Percentiles rank a stretch among this genome's conserved stretches.
Conservation (phyloP, 1,140 invertebrate genomes). For the Limonius californicus region DNA sequence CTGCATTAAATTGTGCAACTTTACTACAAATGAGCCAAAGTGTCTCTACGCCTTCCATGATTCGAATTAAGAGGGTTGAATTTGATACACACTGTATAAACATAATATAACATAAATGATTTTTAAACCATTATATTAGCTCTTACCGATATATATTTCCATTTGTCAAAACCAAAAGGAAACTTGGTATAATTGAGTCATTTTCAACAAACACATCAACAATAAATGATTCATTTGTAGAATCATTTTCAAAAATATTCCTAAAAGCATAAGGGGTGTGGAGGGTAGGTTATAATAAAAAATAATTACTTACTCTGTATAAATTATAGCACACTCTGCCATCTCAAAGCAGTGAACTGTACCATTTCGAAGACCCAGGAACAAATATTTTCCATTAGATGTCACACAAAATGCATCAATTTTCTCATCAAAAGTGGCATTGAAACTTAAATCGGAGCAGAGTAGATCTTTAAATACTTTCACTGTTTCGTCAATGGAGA, state of each 20-base stretch:
- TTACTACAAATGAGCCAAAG: too few species aligned
- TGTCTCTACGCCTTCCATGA: too few species aligned
- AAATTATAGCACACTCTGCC: not conserved
- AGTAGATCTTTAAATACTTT: constrained; percentile 25
- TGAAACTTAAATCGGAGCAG: constrained; percentile 23
- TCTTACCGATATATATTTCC: not conserved
- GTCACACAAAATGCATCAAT: constrained; percentile 18
- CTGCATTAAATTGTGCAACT: too few species aligned
- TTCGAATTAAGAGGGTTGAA: too few species aligned
- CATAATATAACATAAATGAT: too few species aligned
- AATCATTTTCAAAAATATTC: not conserved
- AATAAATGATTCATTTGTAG: not conserved
- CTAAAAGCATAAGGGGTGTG: not conserved
- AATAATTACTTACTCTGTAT: constrained; percentile 1
- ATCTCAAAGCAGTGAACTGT: constrained; percentile 16
- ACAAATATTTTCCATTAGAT: constrained; percentile 16
- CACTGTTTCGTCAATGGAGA: constrained; percentile 20
- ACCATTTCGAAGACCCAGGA: constrained; percentile 27
- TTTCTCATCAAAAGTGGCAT: constrained; percentile 21
- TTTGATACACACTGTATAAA: too few species aligned
- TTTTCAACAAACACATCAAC: not conserved
- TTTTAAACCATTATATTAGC: not conserved
- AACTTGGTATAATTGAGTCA: not conserved
- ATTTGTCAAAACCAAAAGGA: not conserved
- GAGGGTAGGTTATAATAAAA: not conserved